These are phyloP conservation scores for Cricetomys ansorgei DNA, from an alignment of 2,113 vertebrate species.

Conservation along the genomic window DNA sequence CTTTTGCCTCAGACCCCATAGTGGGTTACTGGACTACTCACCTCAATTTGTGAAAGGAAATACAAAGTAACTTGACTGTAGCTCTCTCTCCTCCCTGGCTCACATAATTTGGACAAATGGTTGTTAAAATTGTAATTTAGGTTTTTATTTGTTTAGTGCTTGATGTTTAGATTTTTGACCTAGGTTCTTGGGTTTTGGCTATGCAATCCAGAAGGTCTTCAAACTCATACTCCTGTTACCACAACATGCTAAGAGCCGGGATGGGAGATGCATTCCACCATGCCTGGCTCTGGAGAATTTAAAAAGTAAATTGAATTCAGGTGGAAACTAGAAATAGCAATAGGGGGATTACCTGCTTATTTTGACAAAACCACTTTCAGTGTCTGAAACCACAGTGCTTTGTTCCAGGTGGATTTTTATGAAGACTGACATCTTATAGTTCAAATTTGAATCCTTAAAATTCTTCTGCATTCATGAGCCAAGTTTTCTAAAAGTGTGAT, in stretches of 20 bases:
- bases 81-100: background rate
- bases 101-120: background rate
- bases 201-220: background rate
- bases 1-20: background rate
- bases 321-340: background rate
- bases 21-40: background rate
- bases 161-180: background rate
- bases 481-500: background rate
- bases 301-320: background rate
- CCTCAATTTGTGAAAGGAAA: background rate
- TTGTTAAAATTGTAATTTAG: background rate
- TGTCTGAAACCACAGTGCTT: background rate
- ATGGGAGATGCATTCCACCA: background rate
- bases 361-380: background rate
- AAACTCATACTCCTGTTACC: background rate
- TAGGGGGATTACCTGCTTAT: background rate
- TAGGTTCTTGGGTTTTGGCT: background rate
- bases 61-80: background rate
- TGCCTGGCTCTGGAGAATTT: background rate
- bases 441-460: background rate
- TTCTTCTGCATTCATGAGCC: background rate
- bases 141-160: background rate
- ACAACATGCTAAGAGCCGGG: background rate
- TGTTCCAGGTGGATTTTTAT: background rate
- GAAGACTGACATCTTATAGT: background rate